phyloP scores from a whole-genome alignment of 2,797 vertebrate species.

The Megaceryle alcyon region DNA sequence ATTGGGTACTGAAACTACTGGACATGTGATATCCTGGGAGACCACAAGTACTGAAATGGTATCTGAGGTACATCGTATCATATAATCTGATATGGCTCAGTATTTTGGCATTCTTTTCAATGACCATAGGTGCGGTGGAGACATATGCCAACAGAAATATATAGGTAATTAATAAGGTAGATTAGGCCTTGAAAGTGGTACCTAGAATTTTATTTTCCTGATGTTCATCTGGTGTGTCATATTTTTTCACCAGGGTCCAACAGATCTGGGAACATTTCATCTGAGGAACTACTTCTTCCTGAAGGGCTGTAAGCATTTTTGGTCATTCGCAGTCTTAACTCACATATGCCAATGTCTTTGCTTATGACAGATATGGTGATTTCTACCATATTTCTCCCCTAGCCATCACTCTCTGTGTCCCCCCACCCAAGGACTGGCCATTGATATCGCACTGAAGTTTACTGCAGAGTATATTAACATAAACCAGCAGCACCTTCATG shows the following conservation, averaged over 20 bases:
- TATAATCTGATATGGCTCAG: neutral
- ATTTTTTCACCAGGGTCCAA: neutral
- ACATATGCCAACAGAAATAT: neutral
- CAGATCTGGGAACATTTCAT: neutral
- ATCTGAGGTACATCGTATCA: neutral
- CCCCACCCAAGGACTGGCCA: neutral
- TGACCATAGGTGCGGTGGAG: neutral
- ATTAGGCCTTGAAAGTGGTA: neutral
- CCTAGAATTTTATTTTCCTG: neutral
- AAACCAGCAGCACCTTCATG: neutral
- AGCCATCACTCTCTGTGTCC: neutral
- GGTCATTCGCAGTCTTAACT: neutral
- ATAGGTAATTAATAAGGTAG: neutral
- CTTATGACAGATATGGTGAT: neutral
- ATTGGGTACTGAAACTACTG: neutral
- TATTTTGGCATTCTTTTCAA: neutral
- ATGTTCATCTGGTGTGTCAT: fast-evolving
- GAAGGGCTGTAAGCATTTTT: neutral
- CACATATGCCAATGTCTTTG: neutral
- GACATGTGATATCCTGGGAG: neutral
- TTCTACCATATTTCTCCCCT: neutral
- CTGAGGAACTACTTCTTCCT: neutral
- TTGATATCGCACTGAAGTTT: neutral
- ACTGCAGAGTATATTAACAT: neutral
- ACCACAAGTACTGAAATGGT: neutral